Conservation (phyloP, 2,113 vertebrate species). For the Sinocyclocheilus maitianheensis region DNA sequence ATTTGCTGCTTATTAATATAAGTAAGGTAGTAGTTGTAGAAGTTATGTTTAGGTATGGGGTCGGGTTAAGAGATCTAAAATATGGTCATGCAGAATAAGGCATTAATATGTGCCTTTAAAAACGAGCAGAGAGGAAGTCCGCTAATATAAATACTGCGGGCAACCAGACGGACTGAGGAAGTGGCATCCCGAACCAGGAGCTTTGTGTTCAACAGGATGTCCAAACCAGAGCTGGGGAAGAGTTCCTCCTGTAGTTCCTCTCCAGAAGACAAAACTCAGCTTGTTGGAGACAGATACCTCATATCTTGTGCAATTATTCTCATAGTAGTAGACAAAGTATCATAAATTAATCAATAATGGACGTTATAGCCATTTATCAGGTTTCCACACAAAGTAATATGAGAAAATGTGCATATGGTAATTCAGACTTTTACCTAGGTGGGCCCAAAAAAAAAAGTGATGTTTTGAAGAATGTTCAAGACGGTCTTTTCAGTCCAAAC, state of each 20-base stretch:
- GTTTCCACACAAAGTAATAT: background rate
- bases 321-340: background rate
- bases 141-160: background rate
- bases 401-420: background rate
- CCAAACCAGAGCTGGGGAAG: background rate
- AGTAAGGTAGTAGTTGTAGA: too few species aligned
- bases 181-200: background rate
- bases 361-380: background rate
- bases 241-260: background rate
- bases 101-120: background rate
- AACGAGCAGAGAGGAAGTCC: slow-evolving; percentile 43
- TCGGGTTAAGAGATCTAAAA: too few species aligned
- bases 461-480: background rate
- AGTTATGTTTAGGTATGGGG: too few species aligned
- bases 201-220: slow-evolving; percentile 44
- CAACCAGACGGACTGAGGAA: slow-evolving; percentile 6
- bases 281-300: background rate
- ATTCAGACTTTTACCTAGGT: too few species aligned
- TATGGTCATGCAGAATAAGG: too few species aligned
- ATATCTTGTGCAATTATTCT: background rate
- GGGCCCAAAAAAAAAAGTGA: too few species aligned
- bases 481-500: background rate
- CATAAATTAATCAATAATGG: background rate
- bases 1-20: too few species aligned
- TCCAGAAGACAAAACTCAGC: background rate